A percentile compares a stretch with the other conserved stretches of the same genome.
Conservation (phyloP, 2,797 vertebrate species). For the Emydoidea blandingii region DNA sequence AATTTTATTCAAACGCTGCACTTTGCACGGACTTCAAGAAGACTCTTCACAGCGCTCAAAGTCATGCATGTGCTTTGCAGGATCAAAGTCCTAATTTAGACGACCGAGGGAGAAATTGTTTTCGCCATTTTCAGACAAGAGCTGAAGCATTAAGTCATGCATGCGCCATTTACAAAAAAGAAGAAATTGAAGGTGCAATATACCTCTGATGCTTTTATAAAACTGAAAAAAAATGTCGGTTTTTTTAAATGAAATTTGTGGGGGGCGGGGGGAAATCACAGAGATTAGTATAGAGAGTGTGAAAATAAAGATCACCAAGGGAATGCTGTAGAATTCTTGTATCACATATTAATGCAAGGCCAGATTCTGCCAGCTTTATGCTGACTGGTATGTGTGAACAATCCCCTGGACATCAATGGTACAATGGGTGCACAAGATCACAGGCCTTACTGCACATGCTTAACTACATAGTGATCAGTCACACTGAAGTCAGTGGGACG, state of each 20-base stretch:
- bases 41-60: neutral
- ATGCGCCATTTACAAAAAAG: neutral
- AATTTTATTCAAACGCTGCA: neutral
- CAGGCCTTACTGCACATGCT: neutral
- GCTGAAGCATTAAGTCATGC: neutral
- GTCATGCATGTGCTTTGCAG: neutral
- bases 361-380: neutral
- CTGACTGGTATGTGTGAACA: neutral
- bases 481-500: neutral
- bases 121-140: neutral
- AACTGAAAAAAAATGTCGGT: neutral
- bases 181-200: neutral
- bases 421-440: neutral
- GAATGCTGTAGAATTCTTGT: neutral
- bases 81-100: neutral
- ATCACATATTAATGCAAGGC: neutral
- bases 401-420: neutral
- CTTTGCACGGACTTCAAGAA: neutral
- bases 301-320: neutral
- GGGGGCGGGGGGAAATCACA: too few relatives aligned
- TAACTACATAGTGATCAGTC: neutral
- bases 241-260: neutral
- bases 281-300: neutral
- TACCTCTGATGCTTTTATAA: neutral
- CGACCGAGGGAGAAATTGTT: neutral